These are phyloP conservation scores for Sorex fumeus DNA, from an alignment of 2,113 vertebrate genomes.

Conservation along the genomic window DNA sequence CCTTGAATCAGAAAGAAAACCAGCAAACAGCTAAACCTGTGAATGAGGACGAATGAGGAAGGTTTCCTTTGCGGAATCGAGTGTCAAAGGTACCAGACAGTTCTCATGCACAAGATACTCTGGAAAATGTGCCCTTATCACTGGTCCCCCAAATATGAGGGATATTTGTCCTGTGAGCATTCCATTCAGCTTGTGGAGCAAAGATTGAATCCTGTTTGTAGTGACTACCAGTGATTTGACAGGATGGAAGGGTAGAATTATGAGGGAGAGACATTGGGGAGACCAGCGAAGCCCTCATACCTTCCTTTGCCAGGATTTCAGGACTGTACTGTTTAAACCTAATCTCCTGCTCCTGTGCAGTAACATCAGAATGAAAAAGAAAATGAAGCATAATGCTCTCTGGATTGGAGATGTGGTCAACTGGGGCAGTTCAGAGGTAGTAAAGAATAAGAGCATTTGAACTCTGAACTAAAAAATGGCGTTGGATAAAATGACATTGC, in stretches of 20 bases:
- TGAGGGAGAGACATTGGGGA: neutral
- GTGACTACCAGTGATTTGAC: neutral
- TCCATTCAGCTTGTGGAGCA: neutral
- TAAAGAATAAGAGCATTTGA: neutral
- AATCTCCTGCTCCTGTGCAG: neutral
- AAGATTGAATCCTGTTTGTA: neutral
- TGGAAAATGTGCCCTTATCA: neutral
- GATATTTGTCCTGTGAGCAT: neutral
- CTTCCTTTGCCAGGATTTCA: neutral
- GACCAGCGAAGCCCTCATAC: neutral
- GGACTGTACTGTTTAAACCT: neutral
- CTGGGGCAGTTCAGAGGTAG: neutral
- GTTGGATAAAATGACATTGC: neutral
- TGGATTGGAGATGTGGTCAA: neutral
- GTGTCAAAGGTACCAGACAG: neutral
- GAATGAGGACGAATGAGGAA: neutral
- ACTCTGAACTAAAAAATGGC: neutral
- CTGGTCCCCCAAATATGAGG: neutral
- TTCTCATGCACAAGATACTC: neutral
- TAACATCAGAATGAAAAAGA: slow-evolving; percentile 28
- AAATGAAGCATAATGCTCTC: neutral
- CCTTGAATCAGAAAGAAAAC: neutral
- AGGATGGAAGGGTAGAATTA: neutral
- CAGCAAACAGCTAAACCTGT: neutral
- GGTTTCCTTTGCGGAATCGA: neutral